These are phyloP conservation scores for Caenorhabditis wallacei DNA, from an alignment of 2,888 invertebrate species.

Conservation along the genomic window DNA sequence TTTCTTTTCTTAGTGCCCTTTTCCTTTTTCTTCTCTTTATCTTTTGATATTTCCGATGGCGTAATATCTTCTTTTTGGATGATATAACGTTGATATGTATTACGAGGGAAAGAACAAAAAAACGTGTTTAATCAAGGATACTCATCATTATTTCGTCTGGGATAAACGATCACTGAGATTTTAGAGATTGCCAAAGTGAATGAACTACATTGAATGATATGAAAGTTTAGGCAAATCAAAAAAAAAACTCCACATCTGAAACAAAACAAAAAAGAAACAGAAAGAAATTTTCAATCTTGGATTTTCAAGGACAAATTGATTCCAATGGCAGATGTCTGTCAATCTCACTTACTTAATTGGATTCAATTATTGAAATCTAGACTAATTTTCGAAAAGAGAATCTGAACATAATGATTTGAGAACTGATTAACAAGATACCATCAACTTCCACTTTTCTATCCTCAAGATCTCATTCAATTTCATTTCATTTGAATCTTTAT, in stretches of 20 bases:
- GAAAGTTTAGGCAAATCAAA: too few relatives aligned
- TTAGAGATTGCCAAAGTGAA: not conserved
- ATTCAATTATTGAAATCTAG: too few relatives aligned
- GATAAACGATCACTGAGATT: slow-evolving; percentile 31
- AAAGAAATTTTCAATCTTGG: too few relatives aligned
- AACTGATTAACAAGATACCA: slow-evolving; percentile 38
- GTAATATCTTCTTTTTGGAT: slow-evolving; percentile 33
- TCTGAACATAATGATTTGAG: slow-evolving; percentile 17
- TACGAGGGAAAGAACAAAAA: slow-evolving; percentile 26
- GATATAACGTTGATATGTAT: slow-evolving; percentile 46
- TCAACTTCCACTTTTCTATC: slow-evolving; percentile 22
- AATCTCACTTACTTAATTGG: too few relatives aligned
- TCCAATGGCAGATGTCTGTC: too few relatives aligned
- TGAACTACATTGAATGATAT: too few relatives aligned
- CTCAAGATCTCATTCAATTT: slow-evolving; percentile 36
- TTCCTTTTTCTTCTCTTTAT: slow-evolving; percentile 10
- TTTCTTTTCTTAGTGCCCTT: slow-evolving; percentile 2
- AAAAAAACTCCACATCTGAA: too few relatives aligned
- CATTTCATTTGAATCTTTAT: slow-evolving; percentile 23
- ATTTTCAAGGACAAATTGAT: too few relatives aligned
- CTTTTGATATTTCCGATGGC: slow-evolving; percentile 32
- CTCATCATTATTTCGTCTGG: slow-evolving; percentile 11
- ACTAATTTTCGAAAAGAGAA: not conserved
- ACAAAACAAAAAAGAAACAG: too few relatives aligned
- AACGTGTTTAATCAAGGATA: slow-evolving; percentile 43